Base-by-base conservation (phyloP, 2,888 invertebrate species). In the Drosophila emarginata region DNA sequence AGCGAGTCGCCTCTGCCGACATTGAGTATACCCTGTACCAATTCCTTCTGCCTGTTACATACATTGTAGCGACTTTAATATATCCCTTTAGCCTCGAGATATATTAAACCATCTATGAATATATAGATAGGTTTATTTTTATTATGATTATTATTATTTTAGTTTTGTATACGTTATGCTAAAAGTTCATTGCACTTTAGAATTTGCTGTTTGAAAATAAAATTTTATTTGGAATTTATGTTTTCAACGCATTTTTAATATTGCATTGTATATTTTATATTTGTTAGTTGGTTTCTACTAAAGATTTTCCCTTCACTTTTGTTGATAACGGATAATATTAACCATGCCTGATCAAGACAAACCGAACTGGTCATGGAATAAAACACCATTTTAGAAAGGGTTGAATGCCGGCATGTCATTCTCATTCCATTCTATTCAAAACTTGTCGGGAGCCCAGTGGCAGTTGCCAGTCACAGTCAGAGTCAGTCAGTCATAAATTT, bases 371-470 rank as follows among this genome's bases (percentile, higher is more conserved):
- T 50, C 18, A 21, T 28, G 37, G 57, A 59, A 26, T 75, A 32
- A 74, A 76, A 72, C 67, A 81, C 72, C 72, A 83, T 73, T 76
- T 81, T 81, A 81, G 83, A 82, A 83, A 86, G 84, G 79, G 84
- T 87, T 79, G 79, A 80, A 12, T 45, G 45, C 45, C 76, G 75
- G 81, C 82, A 80, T 71, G 81, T 74, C 84, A 76, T 79, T 76
- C 64, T 51, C 66, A 61, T 53, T 37, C 37, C 36, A 50, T 18
- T 45, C 32, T 18, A 40, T 23, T 18, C 18, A 7, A 32, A 56
- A 21, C 12, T 61, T 45, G 66, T 51, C 80, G 21, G 18, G 12
- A 21, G 45, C 18, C 53, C 32, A 15, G 53, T 28, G 18, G 67
- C 79, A 77, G 75, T 68, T 78, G 61, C 62, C 76, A 66, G 64